Evolutionary conservation across 2,797 vertebrate genomes (phyloP).

Genomic region (Lophius americanus): DNA sequence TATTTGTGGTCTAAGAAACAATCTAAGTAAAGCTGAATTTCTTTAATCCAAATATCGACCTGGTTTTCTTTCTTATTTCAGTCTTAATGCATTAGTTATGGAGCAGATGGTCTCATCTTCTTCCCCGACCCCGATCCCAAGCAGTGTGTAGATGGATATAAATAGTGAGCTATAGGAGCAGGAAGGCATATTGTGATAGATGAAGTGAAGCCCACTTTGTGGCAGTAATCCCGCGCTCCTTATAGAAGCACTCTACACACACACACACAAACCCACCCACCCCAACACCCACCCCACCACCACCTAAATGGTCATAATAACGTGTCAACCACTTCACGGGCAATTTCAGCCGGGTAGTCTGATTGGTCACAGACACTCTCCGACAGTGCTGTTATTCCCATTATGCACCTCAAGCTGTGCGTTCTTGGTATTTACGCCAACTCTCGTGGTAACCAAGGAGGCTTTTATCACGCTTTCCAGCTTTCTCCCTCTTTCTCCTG

Average conservation of each 20-base stretch:
- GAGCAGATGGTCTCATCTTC: too few species aligned
- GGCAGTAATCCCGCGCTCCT: slow-evolving; percentile 13
- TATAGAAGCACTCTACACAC: slow-evolving; percentile 1
- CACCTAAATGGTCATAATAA: slow-evolving; percentile 50
- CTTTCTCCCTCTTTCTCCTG: slow-evolving; percentile 1
- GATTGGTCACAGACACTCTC: slow-evolving; percentile 53
- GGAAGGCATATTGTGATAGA: slow-evolving; percentile 12
- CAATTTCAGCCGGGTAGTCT: slow-evolving; percentile 46
- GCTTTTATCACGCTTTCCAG: slow-evolving; percentile 20
- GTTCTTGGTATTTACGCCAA: slow-evolving; percentile 23
- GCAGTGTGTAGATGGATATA: background rate
- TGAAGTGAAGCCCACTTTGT: slow-evolving; percentile 16
- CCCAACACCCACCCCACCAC: background rate
- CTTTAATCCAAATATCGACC: too few species aligned
- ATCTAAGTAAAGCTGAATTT: too few species aligned
- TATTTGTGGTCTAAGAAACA: too few species aligned
- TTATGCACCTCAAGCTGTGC: slow-evolving; percentile 45
- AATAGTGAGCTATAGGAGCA: slow-evolving; percentile 1
- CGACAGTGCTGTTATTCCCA: slow-evolving; percentile 43
- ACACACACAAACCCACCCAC: background rate
- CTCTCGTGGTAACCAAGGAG: slow-evolving; percentile 48
- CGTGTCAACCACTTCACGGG: slow-evolving; percentile 37
- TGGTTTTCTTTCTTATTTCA: too few species aligned
- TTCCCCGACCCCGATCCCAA: background rate
- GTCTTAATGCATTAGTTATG: too few species aligned